A percentile compares a stretch with the other conserved stretches of the same genome.
These are phyloP conservation scores for Dysmachus trigonus DNA, from an alignment of 2,888 invertebrate genomes.

Conservation along the genomic window DNA sequence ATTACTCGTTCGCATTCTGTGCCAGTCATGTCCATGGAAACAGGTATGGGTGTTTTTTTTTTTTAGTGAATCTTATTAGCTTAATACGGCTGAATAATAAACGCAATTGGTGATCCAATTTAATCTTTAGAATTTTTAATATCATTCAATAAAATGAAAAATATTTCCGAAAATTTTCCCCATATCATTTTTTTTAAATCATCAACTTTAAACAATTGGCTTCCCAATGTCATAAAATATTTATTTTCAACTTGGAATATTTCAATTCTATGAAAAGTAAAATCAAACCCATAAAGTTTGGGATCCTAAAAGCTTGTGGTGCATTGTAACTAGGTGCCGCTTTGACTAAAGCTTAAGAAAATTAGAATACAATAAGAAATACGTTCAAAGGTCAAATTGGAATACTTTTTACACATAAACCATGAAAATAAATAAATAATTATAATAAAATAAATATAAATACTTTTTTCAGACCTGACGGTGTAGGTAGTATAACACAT, in stretches of 20 bases:
- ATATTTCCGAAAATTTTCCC: neutral
- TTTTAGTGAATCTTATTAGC: neutral
- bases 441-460: neutral
- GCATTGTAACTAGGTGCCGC: too few species aligned
- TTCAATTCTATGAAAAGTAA: too few species aligned
- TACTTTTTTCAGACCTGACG: slow-evolving; percentile 83
- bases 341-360: too few species aligned
- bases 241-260: too few species aligned
- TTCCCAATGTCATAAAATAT: too few species aligned
- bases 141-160: neutral
- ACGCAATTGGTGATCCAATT: neutral
- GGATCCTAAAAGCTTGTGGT: too few species aligned
- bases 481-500: slow-evolving; percentile 97
- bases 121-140: neutral
- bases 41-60: too few species aligned
- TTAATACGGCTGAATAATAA: neutral
- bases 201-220: too few species aligned
- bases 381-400: neutral
- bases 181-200: too few species aligned
- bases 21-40: slow-evolving; percentile 99
- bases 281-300: too few species aligned
- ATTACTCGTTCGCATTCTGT: slow-evolving; percentile 99
- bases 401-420: neutral
- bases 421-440: neutral
- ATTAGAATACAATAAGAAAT: too few species aligned